Conservation (phyloP, 2,113 vertebrate genomes). For the Sander lucioperca region DNA sequence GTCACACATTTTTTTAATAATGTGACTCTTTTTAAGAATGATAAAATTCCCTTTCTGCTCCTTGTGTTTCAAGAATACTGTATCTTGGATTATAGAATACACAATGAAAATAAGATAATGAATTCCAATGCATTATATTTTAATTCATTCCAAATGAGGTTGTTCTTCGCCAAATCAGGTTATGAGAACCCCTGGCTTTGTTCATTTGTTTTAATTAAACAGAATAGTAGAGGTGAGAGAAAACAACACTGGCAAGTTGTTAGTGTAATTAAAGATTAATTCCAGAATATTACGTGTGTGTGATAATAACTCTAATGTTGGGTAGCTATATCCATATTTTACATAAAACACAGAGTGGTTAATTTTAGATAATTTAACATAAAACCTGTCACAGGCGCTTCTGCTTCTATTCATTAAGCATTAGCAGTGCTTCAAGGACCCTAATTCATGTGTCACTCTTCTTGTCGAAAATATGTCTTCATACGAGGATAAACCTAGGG, state of each 20-base stretch:
- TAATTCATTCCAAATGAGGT: slow-evolving; percentile 73
- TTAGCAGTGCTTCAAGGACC: slow-evolving; percentile 43
- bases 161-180: slow-evolving; percentile 73
- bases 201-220: slow-evolving; percentile 80
- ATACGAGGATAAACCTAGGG: slow-evolving; percentile 20
- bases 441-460: slow-evolving; percentile 43
- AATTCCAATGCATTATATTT: slow-evolving; percentile 67
- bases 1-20: slow-evolving; percentile 24
- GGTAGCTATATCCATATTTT: slow-evolving; percentile 39
- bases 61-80: slow-evolving; percentile 16
- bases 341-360: slow-evolving; percentile 34
- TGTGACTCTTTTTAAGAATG: slow-evolving; percentile 14
- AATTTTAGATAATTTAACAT: slow-evolving; percentile 42
- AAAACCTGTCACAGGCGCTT: slow-evolving; percentile 22
- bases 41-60: slow-evolving; percentile 7
- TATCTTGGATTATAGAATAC: slow-evolving; percentile 42
- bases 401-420: slow-evolving; percentile 37
- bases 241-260: slow-evolving; percentile 62
- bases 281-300: slow-evolving; percentile 43
- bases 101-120: slow-evolving; percentile 60
- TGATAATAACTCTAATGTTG: slow-evolving; percentile 44
- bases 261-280: slow-evolving; percentile 72
- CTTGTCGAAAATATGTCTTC: slow-evolving; percentile 34
- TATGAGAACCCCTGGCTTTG: slow-evolving; percentile 75
- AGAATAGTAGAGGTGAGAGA: slow-evolving; percentile 60